Conservation (phyloP, 2,888 invertebrate genomes). For the Netelia virgata region DNA sequence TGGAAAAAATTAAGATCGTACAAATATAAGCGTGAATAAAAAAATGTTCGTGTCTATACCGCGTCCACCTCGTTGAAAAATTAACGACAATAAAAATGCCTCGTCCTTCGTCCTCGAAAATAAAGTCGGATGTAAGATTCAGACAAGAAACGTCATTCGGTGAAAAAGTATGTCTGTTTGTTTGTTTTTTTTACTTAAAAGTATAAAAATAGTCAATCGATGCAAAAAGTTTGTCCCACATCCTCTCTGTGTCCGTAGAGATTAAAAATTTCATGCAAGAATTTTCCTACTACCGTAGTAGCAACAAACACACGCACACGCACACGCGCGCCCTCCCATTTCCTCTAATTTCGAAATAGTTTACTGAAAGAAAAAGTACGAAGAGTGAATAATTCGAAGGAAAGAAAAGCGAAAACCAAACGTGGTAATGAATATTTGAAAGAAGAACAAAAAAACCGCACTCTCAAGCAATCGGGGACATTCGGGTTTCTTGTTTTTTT, state of each 20-base stretch:
- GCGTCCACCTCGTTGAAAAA: background rate
- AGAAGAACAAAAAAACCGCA: conserved; percentile 50
- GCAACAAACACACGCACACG: background rate
- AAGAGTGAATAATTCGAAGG: conserved; percentile 7
- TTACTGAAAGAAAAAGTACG: conserved; percentile 18
- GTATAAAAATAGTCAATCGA: conserved; percentile 19
- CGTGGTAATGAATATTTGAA: background rate
- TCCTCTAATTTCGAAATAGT: background rate
- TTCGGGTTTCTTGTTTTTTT: conserved; percentile 32
- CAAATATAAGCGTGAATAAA: background rate
- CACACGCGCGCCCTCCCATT: conserved; percentile 7
- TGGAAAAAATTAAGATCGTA: background rate
- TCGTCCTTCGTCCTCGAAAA: background rate
- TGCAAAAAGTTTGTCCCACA: conserved; percentile 36
- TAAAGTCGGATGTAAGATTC: background rate
- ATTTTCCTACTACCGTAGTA: conserved; percentile 44
- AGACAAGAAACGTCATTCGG: background rate
- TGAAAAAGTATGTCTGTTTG: background rate
- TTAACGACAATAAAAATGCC: background rate
- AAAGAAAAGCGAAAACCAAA: conserved; percentile 12
- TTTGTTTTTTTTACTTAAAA: background rate
- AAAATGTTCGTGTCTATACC: background rate
- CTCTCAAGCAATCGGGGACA: conserved; percentile 59
- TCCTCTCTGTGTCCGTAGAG: conserved; percentile 55
- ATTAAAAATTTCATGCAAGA: conserved; percentile 57